A percentile compares a stretch with the other conserved stretches of the same genome.
phyloP scores from a whole-genome alignment of 2,113 vertebrate genomes.

The Delphinus delphis region DNA sequence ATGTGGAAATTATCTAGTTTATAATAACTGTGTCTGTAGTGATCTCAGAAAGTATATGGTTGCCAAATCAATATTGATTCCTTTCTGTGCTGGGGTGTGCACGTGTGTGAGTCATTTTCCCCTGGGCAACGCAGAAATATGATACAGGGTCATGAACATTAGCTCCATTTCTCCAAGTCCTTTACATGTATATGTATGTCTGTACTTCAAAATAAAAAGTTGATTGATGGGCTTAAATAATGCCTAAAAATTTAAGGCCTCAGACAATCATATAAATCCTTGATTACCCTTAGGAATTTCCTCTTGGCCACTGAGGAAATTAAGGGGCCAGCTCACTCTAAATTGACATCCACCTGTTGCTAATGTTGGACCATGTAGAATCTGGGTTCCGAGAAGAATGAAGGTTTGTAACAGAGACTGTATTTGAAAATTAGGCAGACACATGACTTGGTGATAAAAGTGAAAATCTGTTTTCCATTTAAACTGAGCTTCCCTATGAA shows the following conservation, averaged over 20 bases:
- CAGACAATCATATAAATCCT: neutral
- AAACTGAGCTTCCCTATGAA: slow-evolving; percentile 60
- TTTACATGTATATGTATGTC: neutral
- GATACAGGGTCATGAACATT: neutral
- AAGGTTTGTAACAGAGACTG: neutral
- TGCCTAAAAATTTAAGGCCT: neutral
- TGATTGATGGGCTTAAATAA: slow-evolving; percentile 55
- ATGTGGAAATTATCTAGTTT: slow-evolving; percentile 28
- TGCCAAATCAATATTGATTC: slow-evolving; percentile 23
- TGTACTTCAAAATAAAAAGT: neutral
- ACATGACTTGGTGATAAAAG: neutral
- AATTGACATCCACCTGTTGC: slow-evolving; percentile 39
- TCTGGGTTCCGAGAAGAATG: neutral
- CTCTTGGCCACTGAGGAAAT: slow-evolving; percentile 12
- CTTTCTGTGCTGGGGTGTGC: neutral
- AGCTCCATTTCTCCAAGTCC: neutral
- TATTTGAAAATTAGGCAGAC: neutral
- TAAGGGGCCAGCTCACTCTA: neutral
- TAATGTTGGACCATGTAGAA: neutral
- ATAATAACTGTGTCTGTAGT: slow-evolving; percentile 10
- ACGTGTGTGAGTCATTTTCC: neutral
- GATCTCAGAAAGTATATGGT: neutral
- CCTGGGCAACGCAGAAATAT: neutral
- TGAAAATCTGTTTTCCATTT: slow-evolving; percentile 66
- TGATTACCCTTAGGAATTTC: neutral